These are phyloP conservation scores for Amyelois transitella DNA, from an alignment of 1,140 invertebrate genomes.

Conservation along the genomic window DNA sequence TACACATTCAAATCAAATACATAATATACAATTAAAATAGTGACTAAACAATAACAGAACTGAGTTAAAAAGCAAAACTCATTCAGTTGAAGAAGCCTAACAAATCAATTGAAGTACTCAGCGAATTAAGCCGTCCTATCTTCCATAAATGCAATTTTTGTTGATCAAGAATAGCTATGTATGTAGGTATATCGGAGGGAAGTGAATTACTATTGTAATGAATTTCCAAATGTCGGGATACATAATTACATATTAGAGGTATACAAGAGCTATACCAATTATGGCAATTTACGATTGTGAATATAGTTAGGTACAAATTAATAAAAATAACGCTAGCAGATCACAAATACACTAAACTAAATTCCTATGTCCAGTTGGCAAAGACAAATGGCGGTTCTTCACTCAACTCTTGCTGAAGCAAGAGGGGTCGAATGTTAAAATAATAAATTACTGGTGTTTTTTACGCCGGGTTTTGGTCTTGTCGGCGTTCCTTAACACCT, in stretches of 20 bases:
- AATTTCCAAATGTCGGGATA: constrained; percentile 32
- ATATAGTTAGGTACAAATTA: constrained; percentile 49
- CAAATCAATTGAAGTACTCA: constrained; percentile 22
- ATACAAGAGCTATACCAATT: constrained; percentile 39
- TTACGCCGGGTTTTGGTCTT: constrained; percentile 69
- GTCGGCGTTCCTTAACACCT: constrained; percentile 83
- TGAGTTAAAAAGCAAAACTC: constrained; percentile 40
- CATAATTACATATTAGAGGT: constrained; percentile 22
- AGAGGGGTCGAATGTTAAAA: constrained; percentile 59
- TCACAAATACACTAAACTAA: constrained; percentile 66
- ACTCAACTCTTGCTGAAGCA: constrained; percentile 48
- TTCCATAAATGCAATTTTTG: constrained; percentile 38
- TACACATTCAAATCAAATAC: constrained; percentile 67
- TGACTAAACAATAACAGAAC: constrained; percentile 65
- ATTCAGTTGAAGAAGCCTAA: constrained; percentile 33
- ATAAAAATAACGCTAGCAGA: constrained; percentile 65
- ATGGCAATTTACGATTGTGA: constrained; percentile 64
- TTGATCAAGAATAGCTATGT: constrained; percentile 25
- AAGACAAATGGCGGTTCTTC: constrained; percentile 69
- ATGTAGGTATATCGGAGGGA: constrained; percentile 40
- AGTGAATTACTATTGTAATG: constrained; percentile 30
- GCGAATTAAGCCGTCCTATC: constrained; percentile 15
- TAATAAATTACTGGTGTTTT: constrained; percentile 63
- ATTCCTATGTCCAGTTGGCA: constrained; percentile 65
- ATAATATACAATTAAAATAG: constrained; percentile 72